phyloP scores from a whole-genome alignment of 1,140 invertebrate species.

The Cydia splendana region DNA sequence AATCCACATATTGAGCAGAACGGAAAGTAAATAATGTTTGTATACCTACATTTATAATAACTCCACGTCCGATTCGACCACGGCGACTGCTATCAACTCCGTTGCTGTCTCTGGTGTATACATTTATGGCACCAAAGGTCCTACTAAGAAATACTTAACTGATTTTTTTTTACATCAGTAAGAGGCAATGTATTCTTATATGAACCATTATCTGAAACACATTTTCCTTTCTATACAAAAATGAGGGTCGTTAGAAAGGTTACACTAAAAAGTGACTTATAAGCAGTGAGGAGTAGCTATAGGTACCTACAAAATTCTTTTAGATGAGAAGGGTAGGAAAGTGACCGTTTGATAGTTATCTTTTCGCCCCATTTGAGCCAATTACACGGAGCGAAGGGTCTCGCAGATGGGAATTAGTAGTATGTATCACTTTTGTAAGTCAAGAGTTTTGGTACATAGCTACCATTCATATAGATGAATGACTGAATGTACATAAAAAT shows the following conservation, averaged over 20 bases:
- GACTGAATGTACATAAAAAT: too few relatives aligned
- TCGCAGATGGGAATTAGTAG: background rate
- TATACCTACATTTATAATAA: too few relatives aligned
- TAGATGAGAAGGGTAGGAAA: conserved; percentile 10
- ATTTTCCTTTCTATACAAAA: conserved; percentile 3
- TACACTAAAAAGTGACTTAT: background rate
- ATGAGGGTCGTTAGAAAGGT: background rate
- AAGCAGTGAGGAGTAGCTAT: background rate
- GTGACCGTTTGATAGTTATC: conserved; percentile 7
- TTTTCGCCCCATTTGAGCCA: conserved; percentile 16
- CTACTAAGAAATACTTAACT: background rate
- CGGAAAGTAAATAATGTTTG: too few relatives aligned
- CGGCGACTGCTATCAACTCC: too few relatives aligned
- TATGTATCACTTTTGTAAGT: too few relatives aligned
- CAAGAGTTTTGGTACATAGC: too few relatives aligned
- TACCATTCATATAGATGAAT: too few relatives aligned
- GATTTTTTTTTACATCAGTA: background rate
- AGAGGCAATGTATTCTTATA: background rate
- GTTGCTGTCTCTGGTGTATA: too few relatives aligned
- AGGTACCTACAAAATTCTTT: background rate
- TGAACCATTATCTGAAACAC: conserved; percentile 1
- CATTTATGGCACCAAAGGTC: too few relatives aligned
- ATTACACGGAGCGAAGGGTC: background rate
- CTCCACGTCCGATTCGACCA: too few relatives aligned
- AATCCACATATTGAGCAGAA: too few relatives aligned